Percentiles rank a stretch among this genome's conserved stretches.
Conservation (phyloP, 2,888 invertebrate genomes). For the Ypsolopha sequella region DNA sequence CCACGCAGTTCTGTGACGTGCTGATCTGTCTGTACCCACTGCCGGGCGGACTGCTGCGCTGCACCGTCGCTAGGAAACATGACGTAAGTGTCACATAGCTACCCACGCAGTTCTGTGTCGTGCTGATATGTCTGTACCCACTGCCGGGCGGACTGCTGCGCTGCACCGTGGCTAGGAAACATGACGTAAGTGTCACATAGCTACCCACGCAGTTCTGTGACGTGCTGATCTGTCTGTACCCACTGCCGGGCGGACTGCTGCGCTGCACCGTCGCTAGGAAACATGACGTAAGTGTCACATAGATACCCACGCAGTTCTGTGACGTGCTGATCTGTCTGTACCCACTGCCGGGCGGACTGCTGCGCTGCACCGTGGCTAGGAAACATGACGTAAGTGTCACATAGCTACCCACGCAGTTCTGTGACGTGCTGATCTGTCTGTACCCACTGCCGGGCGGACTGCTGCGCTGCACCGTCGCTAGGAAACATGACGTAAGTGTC, state of each 20-base stretch:
- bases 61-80: constrained; percentile 89
- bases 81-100: constrained; percentile 76
- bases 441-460: constrained; percentile 92
- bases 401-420: constrained; percentile 74
- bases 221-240: constrained; percentile 96
- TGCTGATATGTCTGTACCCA: constrained; percentile 96
- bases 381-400: constrained; percentile 80
- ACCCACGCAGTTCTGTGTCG: constrained; percentile 99
- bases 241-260: constrained; percentile 86
- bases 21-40: constrained; percentile 96
- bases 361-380: constrained; percentile 88
- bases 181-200: constrained; percentile 73
- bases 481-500: constrained; percentile 82
- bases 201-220: constrained; percentile 99
- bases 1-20: constrained; percentile 99
- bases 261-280: constrained; percentile 91
- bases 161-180: constrained; percentile 89
- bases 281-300: constrained; percentile 75
- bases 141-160: constrained; percentile 87
- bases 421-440: constrained; percentile 95
- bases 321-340: constrained; percentile 97
- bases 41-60: constrained; percentile 85
- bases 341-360: constrained; percentile 88
- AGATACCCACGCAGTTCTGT: constrained; percentile 77
- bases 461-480: constrained; percentile 88